These are phyloP conservation scores for Bostrychus sinensis DNA, from an alignment of 2,113 vertebrate species.

Conservation along the genomic window DNA sequence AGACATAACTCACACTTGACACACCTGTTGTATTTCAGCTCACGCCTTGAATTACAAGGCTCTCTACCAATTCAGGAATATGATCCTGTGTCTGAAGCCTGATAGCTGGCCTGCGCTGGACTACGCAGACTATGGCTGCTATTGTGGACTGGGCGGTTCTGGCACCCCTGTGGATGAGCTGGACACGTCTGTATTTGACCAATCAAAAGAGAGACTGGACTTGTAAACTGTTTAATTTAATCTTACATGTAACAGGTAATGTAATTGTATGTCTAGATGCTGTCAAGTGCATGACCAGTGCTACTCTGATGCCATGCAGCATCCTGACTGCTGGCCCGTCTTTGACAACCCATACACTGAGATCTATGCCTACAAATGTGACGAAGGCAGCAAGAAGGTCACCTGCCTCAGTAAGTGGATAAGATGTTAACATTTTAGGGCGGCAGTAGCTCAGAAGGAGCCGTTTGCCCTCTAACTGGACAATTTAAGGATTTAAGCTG, in stretches of 20 bases:
- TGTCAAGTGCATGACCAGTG: conserved; percentile 85
- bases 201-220: no score
- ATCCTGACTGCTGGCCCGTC: conserved; percentile 70
- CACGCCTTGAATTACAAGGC: conserved; percentile 51
- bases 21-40: conserved; percentile 49
- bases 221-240: no score
- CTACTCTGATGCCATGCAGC: conserved; percentile 66
- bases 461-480: no score
- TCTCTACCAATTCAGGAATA: conserved; percentile 73
- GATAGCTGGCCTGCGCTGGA: conserved; percentile 76
- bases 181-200: conserved; percentile 63
- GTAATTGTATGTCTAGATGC: conserved; percentile 76
- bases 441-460: neutral
- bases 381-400: conserved; percentile 53
- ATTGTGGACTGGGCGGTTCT: conserved; percentile 85
- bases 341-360: conserved; percentile 86
- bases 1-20: neutral
- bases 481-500: no score
- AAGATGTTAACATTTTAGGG: neutral
- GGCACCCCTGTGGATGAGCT: conserved; percentile 86
- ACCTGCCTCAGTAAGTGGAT: conserved; percentile 81
- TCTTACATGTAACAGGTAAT: no score
- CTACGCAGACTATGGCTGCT: conserved; percentile 86
- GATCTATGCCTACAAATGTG: conserved; percentile 77
- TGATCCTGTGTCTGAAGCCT: conserved; percentile 85